Base-by-base conservation (phyloP, 2,888 invertebrate genomes). In the Drosophila pseudotakahashii region DNA sequence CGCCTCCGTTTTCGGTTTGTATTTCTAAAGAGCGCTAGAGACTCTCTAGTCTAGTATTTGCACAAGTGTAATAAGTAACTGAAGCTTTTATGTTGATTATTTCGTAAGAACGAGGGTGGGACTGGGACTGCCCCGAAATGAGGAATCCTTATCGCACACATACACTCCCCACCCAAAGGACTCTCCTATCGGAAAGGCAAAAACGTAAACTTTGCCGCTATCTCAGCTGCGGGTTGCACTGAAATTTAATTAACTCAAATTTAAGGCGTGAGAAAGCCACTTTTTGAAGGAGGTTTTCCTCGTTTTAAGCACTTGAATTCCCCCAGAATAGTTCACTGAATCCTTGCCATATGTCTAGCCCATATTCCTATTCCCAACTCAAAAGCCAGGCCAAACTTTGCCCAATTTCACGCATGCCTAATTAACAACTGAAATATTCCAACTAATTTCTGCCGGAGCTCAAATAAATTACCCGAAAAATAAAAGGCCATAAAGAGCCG, bases 181-280 rank as follows among this genome's bases (percentile, higher is more conserved):
- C 39, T 54, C 48, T 44, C 53, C 71, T 87, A 84, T 87, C 85
- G 79, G 75, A 26, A 77, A 51, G 74, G 76, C 81, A 52, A 68
- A 67, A 68, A 72, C 71, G 82, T 80, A 82, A 85, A 76, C 68
- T 80, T 82, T 82, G 78, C 85, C 58, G 78, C 78, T 81, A 85
- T 82, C 85, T 78, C 74, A 36, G 66, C 60, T 77, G 50, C 70
- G 74, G 73, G 63, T 79, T 73, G 73, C 76, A 78, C 79, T 60
- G 72, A 79, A 88, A 86, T 89, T 89, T 86, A 86, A 86, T 86
- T 86, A 86, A 86, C 89, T 86, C 82, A 76, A 86, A 88, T 89
- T 88, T 76, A 71, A 72, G 77, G 67, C 75, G 70, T 79, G 62
- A 32, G 53, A 44, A 14, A 26, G 66, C 50, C 34, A 45, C 50